Conservation (phyloP, 2,113 vertebrate genomes). For the Elephas maximus region DNA sequence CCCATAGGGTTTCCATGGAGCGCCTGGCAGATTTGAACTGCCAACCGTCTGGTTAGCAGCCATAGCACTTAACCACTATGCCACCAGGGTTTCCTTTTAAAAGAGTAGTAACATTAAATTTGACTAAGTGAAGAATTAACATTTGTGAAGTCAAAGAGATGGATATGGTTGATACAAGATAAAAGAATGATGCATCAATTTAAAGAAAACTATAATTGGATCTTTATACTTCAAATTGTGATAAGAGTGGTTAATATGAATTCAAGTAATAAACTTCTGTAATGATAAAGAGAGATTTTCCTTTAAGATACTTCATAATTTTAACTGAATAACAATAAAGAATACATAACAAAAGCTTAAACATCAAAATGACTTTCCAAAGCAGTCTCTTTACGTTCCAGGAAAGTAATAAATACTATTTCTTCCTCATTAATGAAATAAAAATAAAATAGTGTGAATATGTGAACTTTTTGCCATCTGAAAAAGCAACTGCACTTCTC, state of each 20-base stretch:
- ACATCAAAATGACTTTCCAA: slow-evolving; percentile 9
- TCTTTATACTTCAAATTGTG: background rate
- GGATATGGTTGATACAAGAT: background rate
- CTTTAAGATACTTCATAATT: background rate
- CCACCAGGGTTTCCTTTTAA: background rate
- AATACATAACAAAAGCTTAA: background rate
- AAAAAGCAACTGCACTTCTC: background rate
- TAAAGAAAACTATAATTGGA: slow-evolving; percentile 38
- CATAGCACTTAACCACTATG: too few relatives aligned
- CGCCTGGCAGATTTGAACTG: too few relatives aligned
- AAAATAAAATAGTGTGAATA: slow-evolving; percentile 6
- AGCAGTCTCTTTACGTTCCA: background rate
- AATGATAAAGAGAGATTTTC: background rate
- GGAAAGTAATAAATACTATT: background rate
- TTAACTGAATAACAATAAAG: background rate
- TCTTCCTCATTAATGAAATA: background rate
- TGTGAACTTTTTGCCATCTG: background rate
- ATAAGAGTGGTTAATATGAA: background rate
- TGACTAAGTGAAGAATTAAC: background rate
- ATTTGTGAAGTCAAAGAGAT: background rate
- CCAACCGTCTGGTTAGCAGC: too few relatives aligned
- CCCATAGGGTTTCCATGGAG: too few relatives aligned
- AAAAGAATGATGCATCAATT: slow-evolving; percentile 28
- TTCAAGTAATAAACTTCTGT: background rate
- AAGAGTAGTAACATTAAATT: background rate